These are phyloP conservation scores for Allygus modestus DNA, from an alignment of 2,888 invertebrate species.

Conservation along the genomic window DNA sequence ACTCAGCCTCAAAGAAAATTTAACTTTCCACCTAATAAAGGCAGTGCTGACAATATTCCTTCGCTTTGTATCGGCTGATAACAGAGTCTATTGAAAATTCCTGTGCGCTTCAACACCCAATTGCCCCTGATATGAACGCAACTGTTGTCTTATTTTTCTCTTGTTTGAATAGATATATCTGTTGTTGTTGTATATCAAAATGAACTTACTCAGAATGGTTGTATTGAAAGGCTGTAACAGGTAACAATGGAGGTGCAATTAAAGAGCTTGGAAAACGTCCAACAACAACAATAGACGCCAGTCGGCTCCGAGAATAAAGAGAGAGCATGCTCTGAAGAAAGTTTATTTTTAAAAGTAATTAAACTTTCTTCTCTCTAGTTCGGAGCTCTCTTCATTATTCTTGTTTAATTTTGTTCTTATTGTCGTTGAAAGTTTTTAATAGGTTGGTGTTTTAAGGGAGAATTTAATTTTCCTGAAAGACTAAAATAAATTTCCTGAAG, in stretches of 20 bases:
- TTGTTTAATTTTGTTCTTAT: conserved; percentile 15
- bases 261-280: neutral
- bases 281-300: conserved; percentile 30
- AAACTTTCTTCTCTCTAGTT: conserved; percentile 19
- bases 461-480: neutral
- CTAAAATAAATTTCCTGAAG: too few species aligned
- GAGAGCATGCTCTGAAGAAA: neutral
- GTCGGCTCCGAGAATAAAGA: neutral
- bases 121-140: too few species aligned
- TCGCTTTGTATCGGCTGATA: too few species aligned
- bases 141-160: too few species aligned
- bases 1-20: too few species aligned
- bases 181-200: too few species aligned
- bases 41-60: too few species aligned
- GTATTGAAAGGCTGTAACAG: conserved; percentile 3
- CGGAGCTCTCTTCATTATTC: conserved; percentile 13
- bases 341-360: conserved; percentile 30
- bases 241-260: conserved; percentile 19
- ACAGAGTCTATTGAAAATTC: too few species aligned
- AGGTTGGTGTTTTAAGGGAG: neutral
- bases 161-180: too few species aligned
- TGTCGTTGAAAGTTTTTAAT: neutral
- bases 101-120: too few species aligned
- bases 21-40: too few species aligned
- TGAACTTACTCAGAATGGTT: too few species aligned